Conservation (phyloP, 1,140 invertebrate genomes). For the Eciton burchellii region DNA sequence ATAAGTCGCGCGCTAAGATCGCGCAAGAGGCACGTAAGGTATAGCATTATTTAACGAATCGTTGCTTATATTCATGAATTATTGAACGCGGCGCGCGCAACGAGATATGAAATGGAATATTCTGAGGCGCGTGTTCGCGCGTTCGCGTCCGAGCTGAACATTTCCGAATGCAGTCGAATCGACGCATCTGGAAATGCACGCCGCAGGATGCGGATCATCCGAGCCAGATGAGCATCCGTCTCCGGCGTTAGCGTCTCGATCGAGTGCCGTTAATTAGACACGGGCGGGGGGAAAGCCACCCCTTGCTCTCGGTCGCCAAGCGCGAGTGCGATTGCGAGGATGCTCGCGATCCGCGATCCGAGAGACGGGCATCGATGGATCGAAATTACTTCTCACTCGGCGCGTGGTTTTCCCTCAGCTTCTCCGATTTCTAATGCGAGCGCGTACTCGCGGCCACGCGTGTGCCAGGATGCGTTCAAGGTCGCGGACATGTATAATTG, state of each 20-base stretch:
- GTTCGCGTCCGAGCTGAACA: too few relatives aligned
- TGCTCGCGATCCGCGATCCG: too few relatives aligned
- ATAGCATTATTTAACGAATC: background rate
- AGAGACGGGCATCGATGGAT: too few relatives aligned
- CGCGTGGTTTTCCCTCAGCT: too few relatives aligned
- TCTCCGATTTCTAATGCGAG: too few relatives aligned
- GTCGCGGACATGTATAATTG: slow-evolving; percentile 59
- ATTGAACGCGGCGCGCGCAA: background rate
- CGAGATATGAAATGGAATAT: background rate
- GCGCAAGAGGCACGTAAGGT: background rate
- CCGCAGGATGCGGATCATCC: too few relatives aligned
- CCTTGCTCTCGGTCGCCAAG: background rate
- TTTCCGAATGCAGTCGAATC: too few relatives aligned
- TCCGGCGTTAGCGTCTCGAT: slow-evolving; percentile 41
- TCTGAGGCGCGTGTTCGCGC: too few relatives aligned
- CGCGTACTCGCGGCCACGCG: background rate
- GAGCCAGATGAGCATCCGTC: slow-evolving; percentile 25
- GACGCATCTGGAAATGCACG: too few relatives aligned
- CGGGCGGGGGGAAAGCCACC: slow-evolving; percentile 29
- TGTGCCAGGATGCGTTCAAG: slow-evolving; percentile 57
- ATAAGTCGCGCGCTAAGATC: slow-evolving; percentile 6
- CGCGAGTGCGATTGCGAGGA: background rate
- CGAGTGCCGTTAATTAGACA: slow-evolving; percentile 43
- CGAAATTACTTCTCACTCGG: background rate
- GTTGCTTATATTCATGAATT: background rate